Evolutionary conservation across 2,888 invertebrate species (phyloP).

Genomic region (Phlogophora meticulosa): DNA sequence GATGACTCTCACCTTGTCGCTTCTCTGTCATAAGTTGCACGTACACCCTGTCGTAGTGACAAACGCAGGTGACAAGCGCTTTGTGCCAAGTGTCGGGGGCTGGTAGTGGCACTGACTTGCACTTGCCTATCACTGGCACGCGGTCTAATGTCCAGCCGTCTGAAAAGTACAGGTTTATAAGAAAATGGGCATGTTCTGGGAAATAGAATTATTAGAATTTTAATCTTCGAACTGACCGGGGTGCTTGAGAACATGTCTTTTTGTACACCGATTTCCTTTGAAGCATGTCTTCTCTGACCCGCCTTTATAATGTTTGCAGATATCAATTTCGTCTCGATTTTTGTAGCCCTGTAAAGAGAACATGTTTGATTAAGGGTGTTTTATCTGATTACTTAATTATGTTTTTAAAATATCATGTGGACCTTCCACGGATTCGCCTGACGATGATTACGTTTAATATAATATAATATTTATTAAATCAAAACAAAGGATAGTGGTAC

Average conservation of each 20-base stretch:
- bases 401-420: too few relatives aligned
- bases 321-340: constrained; percentile 85
- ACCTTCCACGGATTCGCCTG: too few relatives aligned
- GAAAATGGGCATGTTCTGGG: not conserved
- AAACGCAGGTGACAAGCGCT: constrained; percentile 79
- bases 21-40: constrained; percentile 76
- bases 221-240: constrained; percentile 75
- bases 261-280: constrained; percentile 84
- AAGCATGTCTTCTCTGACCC: constrained; percentile 85
- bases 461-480: too few relatives aligned
- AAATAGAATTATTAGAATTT: not conserved
- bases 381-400: too few relatives aligned
- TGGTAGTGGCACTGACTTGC: constrained; percentile 75
- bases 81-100: constrained; percentile 77
- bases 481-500: too few relatives aligned
- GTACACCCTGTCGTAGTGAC: constrained; percentile 82
- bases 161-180: constrained; percentile 53
- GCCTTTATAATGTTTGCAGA: constrained; percentile 88
- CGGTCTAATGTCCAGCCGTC: constrained; percentile 88
- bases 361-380: not conserved
- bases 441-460: too few relatives aligned
- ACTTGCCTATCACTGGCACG: constrained; percentile 73
- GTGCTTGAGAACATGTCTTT: constrained; percentile 83
- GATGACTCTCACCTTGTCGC: constrained; percentile 51
- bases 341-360: constrained; percentile 80